phyloP scores from a whole-genome alignment of 2,797 vertebrate genomes.

The Oreochromis grahami region DNA sequence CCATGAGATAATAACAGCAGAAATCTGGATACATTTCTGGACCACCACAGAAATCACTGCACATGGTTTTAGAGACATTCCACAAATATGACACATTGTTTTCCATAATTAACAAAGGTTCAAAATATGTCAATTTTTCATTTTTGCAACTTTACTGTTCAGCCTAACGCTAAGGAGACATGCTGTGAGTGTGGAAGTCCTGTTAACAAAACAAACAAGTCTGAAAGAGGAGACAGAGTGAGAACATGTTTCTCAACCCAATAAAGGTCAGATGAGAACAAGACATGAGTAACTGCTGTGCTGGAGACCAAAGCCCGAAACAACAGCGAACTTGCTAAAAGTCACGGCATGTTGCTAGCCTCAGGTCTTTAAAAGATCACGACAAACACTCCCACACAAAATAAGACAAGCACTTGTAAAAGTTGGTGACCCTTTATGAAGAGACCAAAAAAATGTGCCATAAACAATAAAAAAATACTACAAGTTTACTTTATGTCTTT shows the following conservation, averaged over 20 bases:
- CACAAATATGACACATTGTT: not conserved
- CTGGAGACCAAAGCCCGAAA: not conserved
- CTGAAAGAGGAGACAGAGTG: not conserved
- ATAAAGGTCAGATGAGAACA: slow-evolving; percentile 14
- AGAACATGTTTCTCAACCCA: slow-evolving; percentile 17
- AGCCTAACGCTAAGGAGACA: not conserved
- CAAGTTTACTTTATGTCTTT: slow-evolving; percentile 22
- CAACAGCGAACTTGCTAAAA: slow-evolving; percentile 17
- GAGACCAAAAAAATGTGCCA: slow-evolving; percentile 22
- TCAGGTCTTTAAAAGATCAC: slow-evolving; percentile 6
- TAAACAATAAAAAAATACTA: slow-evolving; percentile 17
- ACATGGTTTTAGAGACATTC: not conserved
- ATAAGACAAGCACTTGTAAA: slow-evolving; percentile 1
- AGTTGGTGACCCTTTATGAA: slow-evolving; percentile 13
- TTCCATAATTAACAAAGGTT: not conserved
- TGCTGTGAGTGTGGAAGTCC: not conserved
- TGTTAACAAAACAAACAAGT: not conserved
- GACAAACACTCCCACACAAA: slow-evolving; percentile 21
- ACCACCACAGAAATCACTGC: not conserved
- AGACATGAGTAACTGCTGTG: not conserved
- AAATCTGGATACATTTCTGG: not conserved
- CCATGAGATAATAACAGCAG: not conserved
- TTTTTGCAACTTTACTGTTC: not conserved
- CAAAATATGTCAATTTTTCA: not conserved
- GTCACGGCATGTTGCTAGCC: not conserved